Base-by-base conservation (phyloP, 1,140 invertebrate species). In the Drosophila ohnishii region DNA sequence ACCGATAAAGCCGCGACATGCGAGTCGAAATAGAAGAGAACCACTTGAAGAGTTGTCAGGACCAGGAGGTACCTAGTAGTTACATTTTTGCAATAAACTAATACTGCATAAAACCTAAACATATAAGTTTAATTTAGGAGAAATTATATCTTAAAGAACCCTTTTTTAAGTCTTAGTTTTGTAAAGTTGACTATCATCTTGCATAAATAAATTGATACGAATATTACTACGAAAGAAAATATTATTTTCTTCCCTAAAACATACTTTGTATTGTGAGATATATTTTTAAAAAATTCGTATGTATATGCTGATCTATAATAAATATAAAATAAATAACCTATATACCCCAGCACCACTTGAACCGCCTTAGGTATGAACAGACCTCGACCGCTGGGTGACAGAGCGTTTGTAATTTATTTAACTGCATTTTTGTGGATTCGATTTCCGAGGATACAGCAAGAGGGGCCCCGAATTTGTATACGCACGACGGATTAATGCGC, bases 371-470 rank as follows among this genome's bases (percentile, higher is more conserved):
- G 51, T 55, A 37, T 25, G 1, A 6, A 19, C 42, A 66, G 53
- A 56, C 47, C 73, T 73, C 82, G 71, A 66, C 71, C 75, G 69
- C 76, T 88, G 84, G 84, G 84, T 87, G 84, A 87, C 84, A 88
- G 85, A 87, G 84, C 84, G 84, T 88, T 88, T 83, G 84, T 87
- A 87, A 87, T 87, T 87, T 87, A 87, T 87, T 87, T 87, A 87
- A 87, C 84, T 88, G 84, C 84, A 87, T 88, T 87, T 87, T 87
- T 87, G 84, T 87, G 84, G 84, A 80, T 87, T 88, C 84, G 84
- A 87, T 87, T 88, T 87, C 84, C 67, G 44, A 79, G 75, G 76
- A 75, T 63, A 53, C 66, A 60, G 55, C 55, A 72, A 73, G 72
- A 76, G 44, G 63, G 42, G 58, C 63, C 35, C 61, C 35, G 85